phyloP scores from a whole-genome alignment of 2,797 vertebrate species.

The Poecilia velifera region DNA sequence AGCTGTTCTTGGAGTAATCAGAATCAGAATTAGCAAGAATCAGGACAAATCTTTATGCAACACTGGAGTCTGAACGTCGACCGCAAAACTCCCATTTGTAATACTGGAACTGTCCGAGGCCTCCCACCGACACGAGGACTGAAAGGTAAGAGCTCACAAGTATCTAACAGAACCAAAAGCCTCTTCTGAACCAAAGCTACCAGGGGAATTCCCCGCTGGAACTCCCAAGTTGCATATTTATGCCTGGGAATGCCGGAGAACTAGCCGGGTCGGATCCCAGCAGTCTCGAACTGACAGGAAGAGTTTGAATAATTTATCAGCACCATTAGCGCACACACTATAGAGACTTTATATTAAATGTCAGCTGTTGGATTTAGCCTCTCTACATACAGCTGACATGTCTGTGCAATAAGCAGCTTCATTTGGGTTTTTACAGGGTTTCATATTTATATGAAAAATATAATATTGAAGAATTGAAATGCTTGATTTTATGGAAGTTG shows the following conservation, averaged over 20 bases:
- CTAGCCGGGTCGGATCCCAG: constrained; percentile 53
- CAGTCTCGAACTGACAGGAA: constrained; percentile 43
- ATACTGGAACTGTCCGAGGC: background rate
- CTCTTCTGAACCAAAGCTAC: constrained; percentile 15
- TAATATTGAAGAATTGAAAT: background rate
- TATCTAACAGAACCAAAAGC: constrained; percentile 10
- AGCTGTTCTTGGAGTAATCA: background rate
- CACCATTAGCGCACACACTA: constrained; percentile 14
- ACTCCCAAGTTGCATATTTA: constrained; percentile 44
- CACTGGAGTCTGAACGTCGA: background rate
- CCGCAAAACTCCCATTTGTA: background rate
- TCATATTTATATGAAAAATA: background rate
- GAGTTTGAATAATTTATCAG: constrained; percentile 40
- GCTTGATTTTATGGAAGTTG: background rate
- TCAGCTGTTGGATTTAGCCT: background rate
- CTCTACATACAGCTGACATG: background rate
- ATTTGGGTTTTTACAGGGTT: background rate
- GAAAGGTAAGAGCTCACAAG: constrained; percentile 14
- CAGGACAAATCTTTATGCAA: background rate
- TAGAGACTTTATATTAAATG: background rate
- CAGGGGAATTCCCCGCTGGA: constrained; percentile 56
- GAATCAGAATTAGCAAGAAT: background rate
- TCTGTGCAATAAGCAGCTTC: background rate
- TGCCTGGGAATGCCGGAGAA: constrained; percentile 59
- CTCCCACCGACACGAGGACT: constrained; percentile 25